phyloP scores from a whole-genome alignment of 2,888 invertebrate species.

The Spodoptera exigua region DNA sequence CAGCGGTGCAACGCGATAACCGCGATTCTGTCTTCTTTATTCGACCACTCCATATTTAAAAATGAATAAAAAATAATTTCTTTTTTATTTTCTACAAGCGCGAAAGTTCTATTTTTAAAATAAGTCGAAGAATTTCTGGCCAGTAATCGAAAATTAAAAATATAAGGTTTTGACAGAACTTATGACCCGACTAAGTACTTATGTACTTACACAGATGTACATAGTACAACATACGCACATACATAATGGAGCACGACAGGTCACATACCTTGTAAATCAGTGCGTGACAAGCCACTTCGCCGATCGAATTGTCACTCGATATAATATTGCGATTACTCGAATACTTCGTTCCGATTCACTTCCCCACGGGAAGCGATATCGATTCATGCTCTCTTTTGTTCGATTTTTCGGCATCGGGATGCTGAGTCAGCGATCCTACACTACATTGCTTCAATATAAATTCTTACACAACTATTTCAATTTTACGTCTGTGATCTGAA shows the following conservation, averaged over 20 bases:
- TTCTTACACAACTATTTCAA: constrained; percentile 55
- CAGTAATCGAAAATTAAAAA: no score
- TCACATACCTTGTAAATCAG: constrained; percentile 74
- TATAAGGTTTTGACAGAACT: no score
- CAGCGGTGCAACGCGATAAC: no score
- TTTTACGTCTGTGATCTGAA: constrained; percentile 41
- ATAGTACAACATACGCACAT: constrained; percentile 42
- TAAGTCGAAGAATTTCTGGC: no score
- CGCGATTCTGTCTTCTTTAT: no score
- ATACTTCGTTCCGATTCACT: constrained; percentile 75
- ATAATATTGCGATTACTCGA: constrained; percentile 65
- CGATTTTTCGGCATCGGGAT: constrained; percentile 35
- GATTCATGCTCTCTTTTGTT: constrained; percentile 49
- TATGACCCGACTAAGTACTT: no score
- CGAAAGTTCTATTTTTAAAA: no score
- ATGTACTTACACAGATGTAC: background rate
- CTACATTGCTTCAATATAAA: constrained; percentile 49
- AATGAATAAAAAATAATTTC: no score
- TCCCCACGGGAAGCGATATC: constrained; percentile 64
- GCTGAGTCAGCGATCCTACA: constrained; percentile 40
- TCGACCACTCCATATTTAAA: no score
- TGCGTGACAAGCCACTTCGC: constrained; percentile 70
- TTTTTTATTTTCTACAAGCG: no score
- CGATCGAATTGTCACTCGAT: constrained; percentile 70
- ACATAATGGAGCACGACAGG: constrained; percentile 61